These are phyloP conservation scores for Atrichornis clamosus DNA, from an alignment of 2,113 vertebrate species.

Conservation along the genomic window DNA sequence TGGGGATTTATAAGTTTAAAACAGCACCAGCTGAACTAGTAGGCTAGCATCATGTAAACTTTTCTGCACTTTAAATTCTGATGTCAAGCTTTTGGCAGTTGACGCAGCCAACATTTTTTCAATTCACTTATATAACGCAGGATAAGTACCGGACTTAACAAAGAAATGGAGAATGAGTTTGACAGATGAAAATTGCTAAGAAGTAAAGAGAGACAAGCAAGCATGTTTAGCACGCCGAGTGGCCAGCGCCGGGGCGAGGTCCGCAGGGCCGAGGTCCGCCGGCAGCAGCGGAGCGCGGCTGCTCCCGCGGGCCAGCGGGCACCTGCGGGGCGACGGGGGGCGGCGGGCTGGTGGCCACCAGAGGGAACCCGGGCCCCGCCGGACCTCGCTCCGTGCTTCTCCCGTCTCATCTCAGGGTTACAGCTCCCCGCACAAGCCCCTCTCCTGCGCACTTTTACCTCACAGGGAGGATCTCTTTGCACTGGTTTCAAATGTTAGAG, in stretches of 20 bases:
- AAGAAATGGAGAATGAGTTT: neutral
- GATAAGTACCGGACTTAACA: neutral
- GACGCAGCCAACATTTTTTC: neutral
- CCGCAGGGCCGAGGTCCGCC: rapidly evolving
- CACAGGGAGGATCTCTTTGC: rapidly evolving
- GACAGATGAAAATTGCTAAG: neutral
- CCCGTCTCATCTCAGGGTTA: rapidly evolving
- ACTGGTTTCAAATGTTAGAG: rapidly evolving
- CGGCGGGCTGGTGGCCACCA: neutral
- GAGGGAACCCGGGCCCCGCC: neutral
- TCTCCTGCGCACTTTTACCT: rapidly evolving
- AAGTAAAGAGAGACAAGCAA: rapidly evolving
- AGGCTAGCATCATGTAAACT: neutral
- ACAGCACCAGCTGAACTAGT: neutral
- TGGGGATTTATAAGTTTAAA: neutral
- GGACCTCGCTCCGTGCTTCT: rapidly evolving
- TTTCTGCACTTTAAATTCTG: neutral
- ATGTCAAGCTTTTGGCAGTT: neutral
- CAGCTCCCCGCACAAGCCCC: rapidly evolving
- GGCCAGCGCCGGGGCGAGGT: rapidly evolving
- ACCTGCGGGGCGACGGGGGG: no score
- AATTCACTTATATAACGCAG: neutral
- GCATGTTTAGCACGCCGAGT: rapidly evolving
- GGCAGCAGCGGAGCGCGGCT: rapidly evolving
- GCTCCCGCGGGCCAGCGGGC: neutral